Conservation (phyloP, 2,888 invertebrate genomes). For the Yponomeuta plumbellus region DNA sequence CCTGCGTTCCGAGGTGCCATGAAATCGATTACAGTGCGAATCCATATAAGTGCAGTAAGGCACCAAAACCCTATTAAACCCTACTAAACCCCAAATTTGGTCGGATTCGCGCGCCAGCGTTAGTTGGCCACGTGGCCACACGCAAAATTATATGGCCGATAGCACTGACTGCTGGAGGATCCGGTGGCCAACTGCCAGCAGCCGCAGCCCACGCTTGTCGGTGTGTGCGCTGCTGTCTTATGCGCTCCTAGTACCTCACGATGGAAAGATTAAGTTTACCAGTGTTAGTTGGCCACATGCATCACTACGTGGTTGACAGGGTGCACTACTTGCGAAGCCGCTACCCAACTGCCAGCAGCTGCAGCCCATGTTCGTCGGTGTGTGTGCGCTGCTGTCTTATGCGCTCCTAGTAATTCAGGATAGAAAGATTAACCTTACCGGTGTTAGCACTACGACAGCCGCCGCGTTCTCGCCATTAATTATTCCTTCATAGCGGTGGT, state of each 20-base stretch:
- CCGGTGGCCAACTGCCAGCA: conserved; percentile 95
- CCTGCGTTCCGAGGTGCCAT: no score
- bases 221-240: conserved; percentile 36
- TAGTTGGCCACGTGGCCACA: conserved; percentile 84
- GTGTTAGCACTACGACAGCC: no score
- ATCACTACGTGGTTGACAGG: conserved; percentile 77
- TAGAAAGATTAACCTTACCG: no score
- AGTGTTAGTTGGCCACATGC: no score
- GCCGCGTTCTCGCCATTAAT: no score
- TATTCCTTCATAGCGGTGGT: no score
- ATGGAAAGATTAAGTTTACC: no score
- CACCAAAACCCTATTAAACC: no score
- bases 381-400: conserved; percentile 14
- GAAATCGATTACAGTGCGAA: no score
- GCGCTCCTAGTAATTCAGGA: no score
- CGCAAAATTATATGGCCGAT: conserved; percentile 95
- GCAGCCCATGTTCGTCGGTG: conserved; percentile 89
- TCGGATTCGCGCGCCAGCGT: conserved; percentile 90
- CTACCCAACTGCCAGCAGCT: conserved; percentile 95
- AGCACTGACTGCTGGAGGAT: conserved; percentile 91
- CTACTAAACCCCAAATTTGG: conserved; percentile 72
- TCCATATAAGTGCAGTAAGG: no score
- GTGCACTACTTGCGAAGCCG: conserved; percentile 94
- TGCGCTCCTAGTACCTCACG: background rate
- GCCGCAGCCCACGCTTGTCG: conserved; percentile 92